These are phyloP conservation scores for Drosophila kuntzei DNA, from an alignment of 2,888 invertebrate species.

Conservation along the genomic window DNA sequence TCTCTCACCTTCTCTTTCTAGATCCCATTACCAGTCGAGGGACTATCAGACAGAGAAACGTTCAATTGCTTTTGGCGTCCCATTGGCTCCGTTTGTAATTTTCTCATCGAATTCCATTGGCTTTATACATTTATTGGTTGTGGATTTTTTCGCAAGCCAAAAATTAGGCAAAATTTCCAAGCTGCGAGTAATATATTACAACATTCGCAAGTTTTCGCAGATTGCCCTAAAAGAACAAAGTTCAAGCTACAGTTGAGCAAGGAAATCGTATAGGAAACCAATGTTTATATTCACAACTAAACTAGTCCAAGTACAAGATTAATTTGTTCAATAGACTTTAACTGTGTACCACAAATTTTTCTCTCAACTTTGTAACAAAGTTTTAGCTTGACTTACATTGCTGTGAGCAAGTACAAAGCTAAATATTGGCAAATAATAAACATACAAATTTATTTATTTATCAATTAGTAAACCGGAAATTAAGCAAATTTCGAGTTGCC, in stretches of 20 bases:
- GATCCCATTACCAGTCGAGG: background rate
- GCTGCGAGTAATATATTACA: constrained; percentile 40
- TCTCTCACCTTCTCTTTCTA: background rate
- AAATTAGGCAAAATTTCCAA: constrained; percentile 31
- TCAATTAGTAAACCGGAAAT: background rate
- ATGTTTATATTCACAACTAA: constrained; percentile 15
- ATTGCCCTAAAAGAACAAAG: background rate
- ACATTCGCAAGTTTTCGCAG: constrained; percentile 3
- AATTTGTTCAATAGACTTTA: constrained; percentile 22
- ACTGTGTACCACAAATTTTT: constrained; percentile 18
- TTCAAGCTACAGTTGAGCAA: constrained; percentile 3
- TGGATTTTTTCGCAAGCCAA: constrained; percentile 13
- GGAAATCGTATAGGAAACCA: constrained; percentile 1
- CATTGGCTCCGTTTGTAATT: constrained; percentile 49
- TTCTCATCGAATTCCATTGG: constrained; percentile 35
- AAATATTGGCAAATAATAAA: background rate
- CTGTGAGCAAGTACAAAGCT: background rate
- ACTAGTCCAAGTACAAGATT: constrained; percentile 21
- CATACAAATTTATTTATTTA: background rate
- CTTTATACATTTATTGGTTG: constrained; percentile 39
- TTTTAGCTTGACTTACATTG: background rate
- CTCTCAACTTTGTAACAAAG: constrained; percentile 11
- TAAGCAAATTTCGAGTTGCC: background rate
- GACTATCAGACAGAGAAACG: constrained; percentile 8
- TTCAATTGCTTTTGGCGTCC: constrained; percentile 54